Percentiles rank a stretch among this genome's conserved stretches.
These are phyloP conservation scores for Rhincodon typus DNA, from an alignment of 2,797 vertebrate species.

Conservation along the genomic window DNA sequence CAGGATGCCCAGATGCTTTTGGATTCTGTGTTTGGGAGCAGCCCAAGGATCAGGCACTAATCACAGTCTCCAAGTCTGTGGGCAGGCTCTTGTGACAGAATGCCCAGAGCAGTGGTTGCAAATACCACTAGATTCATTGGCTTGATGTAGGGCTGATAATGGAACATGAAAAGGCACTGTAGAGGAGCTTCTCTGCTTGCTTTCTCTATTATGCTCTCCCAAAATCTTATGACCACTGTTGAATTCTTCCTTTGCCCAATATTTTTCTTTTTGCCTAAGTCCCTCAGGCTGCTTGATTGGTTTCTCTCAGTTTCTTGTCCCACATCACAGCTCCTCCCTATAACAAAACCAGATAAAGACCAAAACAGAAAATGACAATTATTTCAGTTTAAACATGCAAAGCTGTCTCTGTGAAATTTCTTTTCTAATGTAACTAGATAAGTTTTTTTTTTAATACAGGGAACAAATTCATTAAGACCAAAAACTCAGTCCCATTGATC, in stretches of 20 bases:
- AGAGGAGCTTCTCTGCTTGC: not conserved
- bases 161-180: not conserved
- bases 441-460: not conserved
- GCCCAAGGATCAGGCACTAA: not conserved
- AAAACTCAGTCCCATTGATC: not conserved
- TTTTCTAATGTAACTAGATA: not conserved
- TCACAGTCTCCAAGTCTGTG: not conserved
- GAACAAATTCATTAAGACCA: not conserved
- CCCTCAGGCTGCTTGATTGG: not conserved
- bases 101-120: not conserved
- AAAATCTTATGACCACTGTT: not conserved
- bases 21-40: not conserved
- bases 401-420: not conserved
- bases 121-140: not conserved
- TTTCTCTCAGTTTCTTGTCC: not conserved
- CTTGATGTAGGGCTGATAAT: not conserved
- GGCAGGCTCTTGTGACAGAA: not conserved
- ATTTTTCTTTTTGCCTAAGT: not conserved
- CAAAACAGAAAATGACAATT: no score
- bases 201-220: not conserved
- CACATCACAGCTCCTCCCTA: not conserved
- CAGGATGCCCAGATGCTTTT: not conserved
- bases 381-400: not conserved
- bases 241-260: not conserved
- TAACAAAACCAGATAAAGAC: not conserved